phyloP scores from a whole-genome alignment of 2,113 vertebrate genomes.

The Megalops atlanticus region DNA sequence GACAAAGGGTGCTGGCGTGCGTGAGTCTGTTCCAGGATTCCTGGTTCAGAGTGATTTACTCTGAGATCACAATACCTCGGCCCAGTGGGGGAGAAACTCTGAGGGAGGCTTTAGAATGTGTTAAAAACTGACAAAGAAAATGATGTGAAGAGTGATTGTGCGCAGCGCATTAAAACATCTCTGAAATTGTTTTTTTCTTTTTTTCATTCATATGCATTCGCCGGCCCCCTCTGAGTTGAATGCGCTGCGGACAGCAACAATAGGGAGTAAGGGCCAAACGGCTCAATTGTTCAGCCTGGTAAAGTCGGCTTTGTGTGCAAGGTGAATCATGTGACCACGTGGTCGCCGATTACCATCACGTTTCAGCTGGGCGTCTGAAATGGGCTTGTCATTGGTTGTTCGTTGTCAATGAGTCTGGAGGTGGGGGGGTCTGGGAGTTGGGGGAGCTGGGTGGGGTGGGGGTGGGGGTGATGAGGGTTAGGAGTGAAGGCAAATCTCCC shows the following conservation, averaged over 20 bases:
- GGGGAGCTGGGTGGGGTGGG: neutral
- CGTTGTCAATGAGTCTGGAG: neutral
- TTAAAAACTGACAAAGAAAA: neutral
- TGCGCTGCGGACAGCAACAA: neutral
- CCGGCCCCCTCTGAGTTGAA: neutral
- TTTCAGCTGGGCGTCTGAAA: neutral
- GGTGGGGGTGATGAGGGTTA: neutral
- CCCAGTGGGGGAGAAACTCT: neutral
- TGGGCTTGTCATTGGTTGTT: neutral
- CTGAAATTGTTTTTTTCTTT: no score
- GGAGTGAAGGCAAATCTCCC: neutral
- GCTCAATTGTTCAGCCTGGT: neutral
- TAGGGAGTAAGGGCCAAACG: neutral
- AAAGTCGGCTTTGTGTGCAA: constrained; percentile 18
- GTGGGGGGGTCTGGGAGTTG: no score
- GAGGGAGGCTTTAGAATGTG: neutral
- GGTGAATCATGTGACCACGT: constrained; percentile 15
- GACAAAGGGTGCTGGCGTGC: neutral
- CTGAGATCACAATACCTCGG: neutral
- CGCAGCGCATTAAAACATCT: neutral
- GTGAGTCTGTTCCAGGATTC: neutral
- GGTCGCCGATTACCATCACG: constrained; percentile 7
- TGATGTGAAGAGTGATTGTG: neutral
- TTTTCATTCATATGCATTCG: neutral
- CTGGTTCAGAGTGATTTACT: neutral